These are phyloP conservation scores for Maconellicoccus hirsutus DNA, from an alignment of 1,140 invertebrate genomes.

Conservation along the genomic window DNA sequence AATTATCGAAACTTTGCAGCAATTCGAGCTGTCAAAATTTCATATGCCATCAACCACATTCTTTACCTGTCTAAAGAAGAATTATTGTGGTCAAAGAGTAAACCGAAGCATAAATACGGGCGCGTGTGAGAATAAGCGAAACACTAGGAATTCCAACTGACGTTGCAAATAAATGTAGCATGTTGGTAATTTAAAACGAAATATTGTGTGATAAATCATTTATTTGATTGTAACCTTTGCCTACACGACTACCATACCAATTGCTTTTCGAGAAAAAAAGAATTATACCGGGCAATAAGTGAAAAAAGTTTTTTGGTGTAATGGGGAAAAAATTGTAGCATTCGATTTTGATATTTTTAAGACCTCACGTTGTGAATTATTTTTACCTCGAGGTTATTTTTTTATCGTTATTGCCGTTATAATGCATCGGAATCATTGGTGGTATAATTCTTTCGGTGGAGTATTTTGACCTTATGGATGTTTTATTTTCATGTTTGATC, in stretches of 20 bases:
- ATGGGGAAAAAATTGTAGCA: neutral
- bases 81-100: neutral
- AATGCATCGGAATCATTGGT: neutral
- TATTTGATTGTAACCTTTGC: neutral
- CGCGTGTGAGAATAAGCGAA: too few species aligned
- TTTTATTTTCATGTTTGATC: neutral
- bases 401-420: neutral
- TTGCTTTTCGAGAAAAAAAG: neutral
- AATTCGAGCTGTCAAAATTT: neutral
- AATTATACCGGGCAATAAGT: neutral
- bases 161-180: neutral
- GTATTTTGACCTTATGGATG: neutral
- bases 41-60: neutral
- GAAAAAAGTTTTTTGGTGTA: neutral
- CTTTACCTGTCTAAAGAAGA: neutral
- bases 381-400: neutral
- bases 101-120: neutral
- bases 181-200: slow-evolving; percentile 5
- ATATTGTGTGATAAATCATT: neutral
- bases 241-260: neutral
- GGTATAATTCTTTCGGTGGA: neutral
- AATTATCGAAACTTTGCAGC: neutral
- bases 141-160: neutral
- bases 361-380: neutral
- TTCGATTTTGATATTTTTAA: neutral